Conservation (phyloP, 2,888 invertebrate species). For the Netelia virgata region DNA sequence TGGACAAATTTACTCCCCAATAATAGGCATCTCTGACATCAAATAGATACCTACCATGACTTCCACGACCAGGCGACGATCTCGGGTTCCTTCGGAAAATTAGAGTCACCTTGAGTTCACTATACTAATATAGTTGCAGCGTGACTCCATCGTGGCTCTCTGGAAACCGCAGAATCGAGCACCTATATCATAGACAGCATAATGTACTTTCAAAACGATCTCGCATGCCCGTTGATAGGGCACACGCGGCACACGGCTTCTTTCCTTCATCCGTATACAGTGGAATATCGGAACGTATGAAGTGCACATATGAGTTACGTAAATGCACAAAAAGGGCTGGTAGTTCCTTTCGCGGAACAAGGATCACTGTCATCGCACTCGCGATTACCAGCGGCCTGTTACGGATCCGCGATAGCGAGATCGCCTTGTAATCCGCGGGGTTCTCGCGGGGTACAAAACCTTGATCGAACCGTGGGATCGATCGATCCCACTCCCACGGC, state of each 20-base stretch:
- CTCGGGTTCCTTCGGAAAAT: no score
- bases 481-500: slow-evolving; percentile 80
- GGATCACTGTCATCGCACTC: slow-evolving; percentile 29
- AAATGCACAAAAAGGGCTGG: slow-evolving; percentile 50
- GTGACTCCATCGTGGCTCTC: not conserved
- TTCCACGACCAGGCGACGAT: no score
- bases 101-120: not conserved
- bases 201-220: slow-evolving; percentile 46
- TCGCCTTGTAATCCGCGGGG: slow-evolving; percentile 38
- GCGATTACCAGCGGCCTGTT: slow-evolving; percentile 36
- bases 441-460: slow-evolving; percentile 73
- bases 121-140: not conserved
- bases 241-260: slow-evolving; percentile 58
- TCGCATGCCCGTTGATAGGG: slow-evolving; percentile 39
- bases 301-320: slow-evolving; percentile 34
- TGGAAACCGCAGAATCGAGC: not conserved
- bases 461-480: slow-evolving; percentile 82
- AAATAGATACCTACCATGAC: no score
- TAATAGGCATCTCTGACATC: no score
- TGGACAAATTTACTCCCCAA: no score
- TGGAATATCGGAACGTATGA: not conserved
- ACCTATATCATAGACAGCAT: not conserved
- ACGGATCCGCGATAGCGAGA: slow-evolving; percentile 44
- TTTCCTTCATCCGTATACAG: slow-evolving; percentile 23
- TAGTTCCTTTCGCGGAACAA: slow-evolving; percentile 48